phyloP scores from a whole-genome alignment of 1,140 invertebrate genomes.

The Pachypeltis micranthus region DNA sequence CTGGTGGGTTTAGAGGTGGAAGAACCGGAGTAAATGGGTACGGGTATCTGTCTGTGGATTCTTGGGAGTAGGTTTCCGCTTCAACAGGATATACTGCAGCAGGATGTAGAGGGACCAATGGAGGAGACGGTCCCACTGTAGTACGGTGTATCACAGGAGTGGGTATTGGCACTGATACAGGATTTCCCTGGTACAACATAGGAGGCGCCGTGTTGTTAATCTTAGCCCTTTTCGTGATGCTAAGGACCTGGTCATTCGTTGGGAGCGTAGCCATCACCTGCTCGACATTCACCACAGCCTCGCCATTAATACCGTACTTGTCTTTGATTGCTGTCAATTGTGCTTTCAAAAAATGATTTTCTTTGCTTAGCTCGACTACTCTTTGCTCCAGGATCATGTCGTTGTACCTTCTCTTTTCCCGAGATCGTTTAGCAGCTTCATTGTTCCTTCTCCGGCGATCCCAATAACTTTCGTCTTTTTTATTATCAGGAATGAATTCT shows the following conservation, averaged over 20 bases:
- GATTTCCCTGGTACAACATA: constrained; percentile 7
- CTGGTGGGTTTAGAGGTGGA: constrained; percentile 29
- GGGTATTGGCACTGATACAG: constrained; percentile 47
- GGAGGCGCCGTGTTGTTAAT: constrained; percentile 36
- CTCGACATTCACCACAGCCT: constrained; percentile 71
- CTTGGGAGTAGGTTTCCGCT: constrained; percentile 25
- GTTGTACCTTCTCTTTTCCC: constrained; percentile 90
- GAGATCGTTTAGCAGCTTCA: constrained; percentile 85
- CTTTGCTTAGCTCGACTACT: constrained; percentile 86
- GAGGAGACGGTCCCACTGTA: constrained; percentile 38
- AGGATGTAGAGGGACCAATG: constrained; percentile 33
- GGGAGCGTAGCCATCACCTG: constrained; percentile 74
- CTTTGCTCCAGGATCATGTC: constrained; percentile 92
- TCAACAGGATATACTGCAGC: constrained; percentile 19
- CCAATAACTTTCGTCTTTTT: constrained; percentile 97
- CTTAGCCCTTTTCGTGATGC: constrained; percentile 67
- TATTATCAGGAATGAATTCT: constrained; percentile 92
- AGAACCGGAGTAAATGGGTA: constrained; percentile 26
- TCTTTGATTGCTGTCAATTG: constrained; percentile 87
- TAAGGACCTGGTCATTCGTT: constrained; percentile 67
- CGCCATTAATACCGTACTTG: constrained; percentile 82
- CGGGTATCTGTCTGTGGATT: constrained; percentile 26
- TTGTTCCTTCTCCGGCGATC: constrained; percentile 88
- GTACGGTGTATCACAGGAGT: constrained; percentile 54
- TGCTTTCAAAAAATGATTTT: constrained; percentile 84